Evolutionary conservation across 2,113 vertebrate genomes (phyloP).

Genomic region (Ochotona curzoniae): DNA sequence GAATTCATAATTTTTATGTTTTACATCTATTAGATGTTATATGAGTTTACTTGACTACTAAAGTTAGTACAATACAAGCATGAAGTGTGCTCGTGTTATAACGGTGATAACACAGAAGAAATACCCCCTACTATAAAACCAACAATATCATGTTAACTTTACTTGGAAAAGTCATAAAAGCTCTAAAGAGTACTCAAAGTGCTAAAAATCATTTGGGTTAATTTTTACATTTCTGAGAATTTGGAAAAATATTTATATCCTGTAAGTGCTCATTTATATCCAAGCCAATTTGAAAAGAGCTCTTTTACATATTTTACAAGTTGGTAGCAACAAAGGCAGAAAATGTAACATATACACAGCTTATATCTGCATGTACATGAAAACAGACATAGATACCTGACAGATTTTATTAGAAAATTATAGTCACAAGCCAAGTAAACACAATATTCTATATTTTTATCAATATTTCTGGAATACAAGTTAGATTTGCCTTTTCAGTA

Average conservation of each 20-base stretch:
- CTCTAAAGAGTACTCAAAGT: conserved; percentile 4
- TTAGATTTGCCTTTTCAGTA: neutral
- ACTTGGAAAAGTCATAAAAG: neutral
- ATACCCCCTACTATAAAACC: neutral
- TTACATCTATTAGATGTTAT: neutral
- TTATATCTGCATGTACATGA: neutral
- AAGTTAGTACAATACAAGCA: neutral
- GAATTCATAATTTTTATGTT: conserved; percentile 33
- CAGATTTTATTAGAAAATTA: conserved; percentile 1
- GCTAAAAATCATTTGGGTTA: conserved; percentile 15
- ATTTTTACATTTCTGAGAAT: neutral
- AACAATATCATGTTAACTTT: neutral
- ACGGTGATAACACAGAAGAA: neutral
- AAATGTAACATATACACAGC: neutral
- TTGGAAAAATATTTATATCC: conserved; percentile 20
- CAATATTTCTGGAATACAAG: neutral
- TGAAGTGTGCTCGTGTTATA: neutral
- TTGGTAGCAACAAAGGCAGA: neutral
- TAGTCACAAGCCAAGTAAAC: conserved; percentile 7
- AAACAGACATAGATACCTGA: neutral
- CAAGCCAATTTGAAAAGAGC: neutral
- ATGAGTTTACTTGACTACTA: neutral
- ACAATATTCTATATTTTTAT: conserved; percentile 14
- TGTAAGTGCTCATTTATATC: neutral
- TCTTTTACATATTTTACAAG: neutral